Evolutionary conservation across 2,888 invertebrate genomes (phyloP).

Genomic region (Drosophila kuntzei): DNA sequence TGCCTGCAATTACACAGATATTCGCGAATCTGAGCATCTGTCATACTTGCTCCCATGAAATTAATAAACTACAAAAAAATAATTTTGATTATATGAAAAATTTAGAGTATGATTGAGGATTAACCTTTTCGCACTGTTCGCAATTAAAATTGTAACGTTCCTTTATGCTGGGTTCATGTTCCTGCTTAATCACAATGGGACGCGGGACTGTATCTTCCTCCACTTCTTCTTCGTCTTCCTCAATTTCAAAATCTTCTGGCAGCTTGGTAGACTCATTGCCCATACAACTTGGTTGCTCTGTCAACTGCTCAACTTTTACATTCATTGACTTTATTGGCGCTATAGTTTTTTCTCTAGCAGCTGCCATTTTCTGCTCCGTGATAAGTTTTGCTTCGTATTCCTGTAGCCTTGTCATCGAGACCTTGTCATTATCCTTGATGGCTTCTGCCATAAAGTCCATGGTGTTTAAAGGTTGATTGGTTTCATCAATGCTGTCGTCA

Average conservation of each 20-base stretch:
- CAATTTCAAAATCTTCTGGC: slow-evolving; percentile 59
- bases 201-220: slow-evolving; percentile 66
- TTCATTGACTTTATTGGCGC: no score
- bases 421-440: slow-evolving; percentile 62
- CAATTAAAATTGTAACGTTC: slow-evolving; percentile 73
- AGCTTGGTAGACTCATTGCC: slow-evolving; percentile 67
- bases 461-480: slow-evolving; percentile 49
- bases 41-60: slow-evolving; percentile 72
- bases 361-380: slow-evolving; percentile 45
- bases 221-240: slow-evolving; percentile 35
- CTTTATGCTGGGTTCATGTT: slow-evolving; percentile 49
- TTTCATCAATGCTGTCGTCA: slow-evolving; percentile 73
- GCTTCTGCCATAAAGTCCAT: slow-evolving; percentile 78
- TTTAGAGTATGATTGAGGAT: not conserved
- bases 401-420: slow-evolving; percentile 61
- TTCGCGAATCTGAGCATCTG: slow-evolving; percentile 71
- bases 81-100: not conserved
- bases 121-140: slow-evolving; percentile 74
- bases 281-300: slow-evolving; percentile 46
- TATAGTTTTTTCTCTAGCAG: slow-evolving; percentile 6
- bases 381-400: slow-evolving; percentile 71
- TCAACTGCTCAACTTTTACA: slow-evolving; percentile 52
- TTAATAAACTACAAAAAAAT: slow-evolving; percentile 72
- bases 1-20: slow-evolving; percentile 79
- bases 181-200: slow-evolving; percentile 64